Percentiles rank a stretch among this genome's conserved stretches.
Conservation (phyloP, 2,113 vertebrate species). For the Genyomyrus donnyi region DNA sequence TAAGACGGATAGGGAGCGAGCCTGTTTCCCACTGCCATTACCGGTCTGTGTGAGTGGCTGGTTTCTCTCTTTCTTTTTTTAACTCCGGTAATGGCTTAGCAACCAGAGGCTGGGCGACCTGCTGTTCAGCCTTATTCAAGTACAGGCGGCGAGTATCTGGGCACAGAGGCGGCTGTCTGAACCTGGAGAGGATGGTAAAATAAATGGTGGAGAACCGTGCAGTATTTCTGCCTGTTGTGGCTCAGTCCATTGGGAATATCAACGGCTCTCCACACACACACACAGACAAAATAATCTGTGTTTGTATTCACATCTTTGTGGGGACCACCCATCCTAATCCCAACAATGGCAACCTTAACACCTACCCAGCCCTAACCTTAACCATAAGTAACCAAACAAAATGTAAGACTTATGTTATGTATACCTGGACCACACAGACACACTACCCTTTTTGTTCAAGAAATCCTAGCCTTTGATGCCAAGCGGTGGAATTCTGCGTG, state of each 20-base stretch:
- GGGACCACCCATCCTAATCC: not conserved
- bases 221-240: not conserved
- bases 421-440: not conserved
- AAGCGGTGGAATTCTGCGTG: not conserved
- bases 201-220: constrained; percentile 2
- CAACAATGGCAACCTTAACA: not conserved
- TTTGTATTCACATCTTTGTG: not conserved
- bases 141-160: not conserved
- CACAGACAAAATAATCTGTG: too few relatives aligned
- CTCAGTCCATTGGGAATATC: not conserved
- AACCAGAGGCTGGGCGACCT: not conserved
- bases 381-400: not conserved
- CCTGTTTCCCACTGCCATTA: not conserved
- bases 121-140: constrained; percentile 12
- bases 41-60: not conserved
- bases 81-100: constrained; percentile 4
- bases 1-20: not conserved
- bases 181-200: not conserved
- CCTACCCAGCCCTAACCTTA: not conserved
- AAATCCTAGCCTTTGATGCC: not conserved
- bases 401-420: not conserved
- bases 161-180: not conserved
- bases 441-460: not conserved
- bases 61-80: not conserved
- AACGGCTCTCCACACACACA: not conserved